phyloP scores from a whole-genome alignment of 1,140 invertebrate species.

The Teleopsis dalmanni region DNA sequence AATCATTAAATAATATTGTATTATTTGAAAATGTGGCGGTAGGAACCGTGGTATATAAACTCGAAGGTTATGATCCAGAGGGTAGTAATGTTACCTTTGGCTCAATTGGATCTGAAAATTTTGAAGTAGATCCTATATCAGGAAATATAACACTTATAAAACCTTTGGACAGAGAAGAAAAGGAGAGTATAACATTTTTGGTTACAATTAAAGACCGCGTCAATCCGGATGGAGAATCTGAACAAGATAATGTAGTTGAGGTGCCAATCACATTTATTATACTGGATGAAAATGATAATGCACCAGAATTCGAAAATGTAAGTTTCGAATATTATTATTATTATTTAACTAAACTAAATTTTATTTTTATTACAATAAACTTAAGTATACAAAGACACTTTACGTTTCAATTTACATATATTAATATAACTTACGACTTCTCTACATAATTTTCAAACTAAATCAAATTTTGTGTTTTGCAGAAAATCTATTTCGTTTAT shows the following conservation, averaged over 20 bases:
- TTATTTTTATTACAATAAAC: too few relatives aligned
- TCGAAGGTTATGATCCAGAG: constrained; percentile 75
- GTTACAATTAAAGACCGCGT: constrained; percentile 56
- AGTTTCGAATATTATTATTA: constrained; percentile 16
- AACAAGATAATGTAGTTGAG: constrained; percentile 65
- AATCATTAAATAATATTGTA: constrained; percentile 65
- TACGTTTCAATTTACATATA: too few relatives aligned
- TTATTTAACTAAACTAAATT: not conserved
- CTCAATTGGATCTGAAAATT: constrained; percentile 70
- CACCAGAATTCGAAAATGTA: constrained; percentile 72
- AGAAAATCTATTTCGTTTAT: too few relatives aligned
- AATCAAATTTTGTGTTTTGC: too few relatives aligned
- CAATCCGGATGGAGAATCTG: constrained; percentile 48
- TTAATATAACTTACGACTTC: too few relatives aligned
- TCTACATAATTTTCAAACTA: too few relatives aligned
- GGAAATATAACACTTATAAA: constrained; percentile 70
- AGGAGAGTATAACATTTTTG: constrained; percentile 30
- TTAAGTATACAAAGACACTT: too few relatives aligned
- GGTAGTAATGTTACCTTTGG: constrained; percentile 60
- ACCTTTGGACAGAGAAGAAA: constrained; percentile 76
- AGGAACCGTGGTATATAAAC: constrained; percentile 63
- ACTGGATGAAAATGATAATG: constrained; percentile 82
- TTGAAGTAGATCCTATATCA: constrained; percentile 65
- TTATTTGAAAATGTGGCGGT: constrained; percentile 70
- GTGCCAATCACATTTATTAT: constrained; percentile 76